phyloP scores from a whole-genome alignment of 2,888 invertebrate genomes.

The Caenorhabditis sulstoni region DNA sequence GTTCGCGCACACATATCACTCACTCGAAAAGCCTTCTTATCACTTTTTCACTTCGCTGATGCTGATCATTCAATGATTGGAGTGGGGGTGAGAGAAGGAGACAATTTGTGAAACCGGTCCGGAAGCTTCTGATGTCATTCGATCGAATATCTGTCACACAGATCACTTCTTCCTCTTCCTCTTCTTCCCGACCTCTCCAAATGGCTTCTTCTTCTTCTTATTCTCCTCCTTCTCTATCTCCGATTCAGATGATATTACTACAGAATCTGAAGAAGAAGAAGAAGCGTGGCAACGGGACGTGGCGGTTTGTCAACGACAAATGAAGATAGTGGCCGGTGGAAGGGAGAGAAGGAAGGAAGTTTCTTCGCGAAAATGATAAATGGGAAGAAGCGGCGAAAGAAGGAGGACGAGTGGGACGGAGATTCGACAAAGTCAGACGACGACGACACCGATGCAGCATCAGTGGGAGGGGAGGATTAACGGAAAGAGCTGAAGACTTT shows the following conservation, averaged over 20 bases:
- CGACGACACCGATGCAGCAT: background rate
- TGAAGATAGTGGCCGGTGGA: background rate
- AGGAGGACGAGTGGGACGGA: background rate
- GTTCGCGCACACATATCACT: conserved; percentile 2
- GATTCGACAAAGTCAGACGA: background rate
- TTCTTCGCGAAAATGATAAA: background rate
- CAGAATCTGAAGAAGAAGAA: background rate
- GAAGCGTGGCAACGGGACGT: conserved; percentile 23
- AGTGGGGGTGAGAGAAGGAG: no score
- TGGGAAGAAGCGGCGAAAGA: conserved; percentile 9
- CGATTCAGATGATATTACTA: background rate
- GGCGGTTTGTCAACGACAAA: conserved; percentile 33
- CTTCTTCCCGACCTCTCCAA: background rate
- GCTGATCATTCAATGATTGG: conserved; percentile 20
- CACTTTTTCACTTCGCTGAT: conserved; percentile 4
- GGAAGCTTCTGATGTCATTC: conserved; percentile 24
- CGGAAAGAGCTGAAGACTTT: background rate
- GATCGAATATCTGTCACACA: background rate
- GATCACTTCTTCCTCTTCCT: background rate
- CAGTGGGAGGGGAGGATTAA: background rate
- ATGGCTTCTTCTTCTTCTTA: background rate
- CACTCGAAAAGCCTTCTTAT: background rate
- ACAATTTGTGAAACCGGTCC: conserved; percentile 23
- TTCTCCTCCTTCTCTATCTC: background rate
- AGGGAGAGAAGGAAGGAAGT: background rate